Evolutionary conservation across 2,888 invertebrate genomes (phyloP), one percentile per base, ranked within the genome.

Genomic region (Acleris literana): DNA sequence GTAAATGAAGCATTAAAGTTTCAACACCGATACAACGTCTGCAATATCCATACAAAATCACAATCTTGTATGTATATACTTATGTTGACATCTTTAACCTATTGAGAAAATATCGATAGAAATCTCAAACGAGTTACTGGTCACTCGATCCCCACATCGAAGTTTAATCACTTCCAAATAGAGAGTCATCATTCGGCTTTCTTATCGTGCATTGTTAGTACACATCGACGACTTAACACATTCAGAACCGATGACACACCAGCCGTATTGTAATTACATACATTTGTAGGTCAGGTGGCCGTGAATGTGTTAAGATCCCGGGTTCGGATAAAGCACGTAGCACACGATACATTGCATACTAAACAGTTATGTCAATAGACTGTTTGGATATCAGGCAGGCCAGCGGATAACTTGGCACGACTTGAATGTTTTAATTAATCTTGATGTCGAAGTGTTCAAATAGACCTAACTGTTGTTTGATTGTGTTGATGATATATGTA

Each of bases 351-450:
- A 57, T 65, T 25, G 62, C 66, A 62, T 61, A 66, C 61, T 52
- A 62, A 66, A 66, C 61, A 57, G 62, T 62, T 61, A 64, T 54
- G 60, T 66, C 66, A 66, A 62, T 66, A 62, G 44, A 46, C 48
- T 11, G 39, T 33, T 60, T n/a, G 43, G 39, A 18, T 57, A 55
- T 55, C 55, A 20, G 43, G 13, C 39, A n/a, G 46, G 11, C 18
- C 17, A 39, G 13, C 22, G 39, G 48, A 17, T 20, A 6, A n/a
- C 13, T 33, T 17, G 17, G 48, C 44, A 56, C 49, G 60, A 33
- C 48, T 48, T 49, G 29, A 63, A 54, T 54, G 48, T 54, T 59
- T 55, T 60, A 54, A 55, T 64, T 49, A 63, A 60, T 55, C 54
- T 22, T 20, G 52, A 53, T 48, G 48, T 55, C 6, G 18, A 17